phyloP scores from a whole-genome alignment of 2,888 invertebrate genomes.

The Pandemis heparana region DNA sequence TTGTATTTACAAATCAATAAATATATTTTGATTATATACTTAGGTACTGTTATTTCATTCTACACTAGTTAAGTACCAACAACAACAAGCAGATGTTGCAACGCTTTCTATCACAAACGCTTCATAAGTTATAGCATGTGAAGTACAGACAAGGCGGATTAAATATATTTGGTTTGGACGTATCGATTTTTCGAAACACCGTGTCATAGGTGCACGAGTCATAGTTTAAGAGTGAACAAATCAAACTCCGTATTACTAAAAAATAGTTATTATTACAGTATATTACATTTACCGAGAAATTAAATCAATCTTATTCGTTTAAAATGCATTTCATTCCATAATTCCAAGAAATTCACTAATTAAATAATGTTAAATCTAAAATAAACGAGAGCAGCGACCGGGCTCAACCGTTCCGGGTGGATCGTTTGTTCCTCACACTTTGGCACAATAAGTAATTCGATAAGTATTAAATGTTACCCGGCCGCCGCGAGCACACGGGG shows the following conservation, averaged over 20 bases:
- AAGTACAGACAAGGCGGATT: too few species aligned
- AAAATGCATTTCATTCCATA: conserved; percentile 46
- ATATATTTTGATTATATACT: conserved; percentile 16
- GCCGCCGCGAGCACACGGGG: not conserved
- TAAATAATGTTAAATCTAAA: conserved; percentile 18
- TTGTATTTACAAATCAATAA: conserved; percentile 38
- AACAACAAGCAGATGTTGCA: not conserved
- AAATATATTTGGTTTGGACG: too few species aligned
- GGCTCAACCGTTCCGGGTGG: not conserved
- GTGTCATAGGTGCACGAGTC: too few species aligned
- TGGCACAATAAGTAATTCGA: conserved; percentile 33
- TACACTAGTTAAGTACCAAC: too few species aligned
- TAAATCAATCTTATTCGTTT: conserved; percentile 54
- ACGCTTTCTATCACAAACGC: not conserved
- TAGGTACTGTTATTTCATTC: not conserved
- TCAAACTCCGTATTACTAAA: conserved; percentile 56
- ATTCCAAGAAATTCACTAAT: conserved; percentile 28
- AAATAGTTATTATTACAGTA: conserved; percentile 53
- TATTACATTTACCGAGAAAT: conserved; percentile 57
- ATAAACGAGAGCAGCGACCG: conserved; percentile 22
- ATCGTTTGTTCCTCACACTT: conserved; percentile 17
- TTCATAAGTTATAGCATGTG: too few species aligned
- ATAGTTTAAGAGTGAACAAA: conserved; percentile 43
- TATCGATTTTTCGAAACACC: too few species aligned
- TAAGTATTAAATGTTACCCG: not conserved